These are phyloP conservation scores for Synodontis membranacea DNA, from an alignment of 2,113 vertebrate genomes.

Conservation along the genomic window DNA sequence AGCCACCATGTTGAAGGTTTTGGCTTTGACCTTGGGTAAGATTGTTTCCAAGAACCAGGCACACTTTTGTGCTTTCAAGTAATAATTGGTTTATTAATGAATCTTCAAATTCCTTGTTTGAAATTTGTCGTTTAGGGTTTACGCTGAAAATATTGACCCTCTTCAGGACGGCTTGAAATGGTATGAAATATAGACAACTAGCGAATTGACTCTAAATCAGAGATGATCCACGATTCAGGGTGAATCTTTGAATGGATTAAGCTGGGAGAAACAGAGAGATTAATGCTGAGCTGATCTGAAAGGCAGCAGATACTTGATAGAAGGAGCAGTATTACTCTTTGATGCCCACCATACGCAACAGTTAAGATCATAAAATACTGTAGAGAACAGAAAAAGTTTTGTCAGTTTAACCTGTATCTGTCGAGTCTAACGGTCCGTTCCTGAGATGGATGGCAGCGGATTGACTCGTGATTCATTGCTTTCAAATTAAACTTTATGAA, in stretches of 20 bases:
- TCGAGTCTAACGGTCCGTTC: constrained; percentile 85
- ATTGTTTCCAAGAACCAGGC: not conserved
- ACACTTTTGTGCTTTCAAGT: constrained; percentile 1
- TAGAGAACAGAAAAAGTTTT: constrained; percentile 59
- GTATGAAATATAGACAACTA: not conserved
- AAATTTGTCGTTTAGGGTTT: not conserved
- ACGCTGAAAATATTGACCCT: not conserved
- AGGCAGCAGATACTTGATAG: constrained; percentile 33
- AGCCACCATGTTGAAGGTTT: constrained; percentile 28
- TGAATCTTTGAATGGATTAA: constrained; percentile 41
- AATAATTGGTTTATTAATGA: constrained; percentile 33
- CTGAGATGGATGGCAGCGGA: constrained; percentile 84
- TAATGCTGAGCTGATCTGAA: constrained; percentile 39
- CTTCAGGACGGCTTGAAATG: too few relatives aligned
- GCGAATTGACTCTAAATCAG: not conserved
- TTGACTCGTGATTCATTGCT: constrained; percentile 72
- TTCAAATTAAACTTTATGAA: constrained; percentile 79
- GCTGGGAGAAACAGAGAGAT: constrained; percentile 29
- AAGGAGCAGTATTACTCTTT: constrained; percentile 62
- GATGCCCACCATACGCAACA: not conserved
- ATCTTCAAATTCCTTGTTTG: not conserved
- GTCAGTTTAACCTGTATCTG: constrained; percentile 68
- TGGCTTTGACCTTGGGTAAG: constrained; percentile 34
- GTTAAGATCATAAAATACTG: constrained; percentile 47
- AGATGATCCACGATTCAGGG: constrained; percentile 7